Evolutionary conservation across 2,113 vertebrate genomes (phyloP).

Genomic region (Dipodomys stephensi): DNA sequence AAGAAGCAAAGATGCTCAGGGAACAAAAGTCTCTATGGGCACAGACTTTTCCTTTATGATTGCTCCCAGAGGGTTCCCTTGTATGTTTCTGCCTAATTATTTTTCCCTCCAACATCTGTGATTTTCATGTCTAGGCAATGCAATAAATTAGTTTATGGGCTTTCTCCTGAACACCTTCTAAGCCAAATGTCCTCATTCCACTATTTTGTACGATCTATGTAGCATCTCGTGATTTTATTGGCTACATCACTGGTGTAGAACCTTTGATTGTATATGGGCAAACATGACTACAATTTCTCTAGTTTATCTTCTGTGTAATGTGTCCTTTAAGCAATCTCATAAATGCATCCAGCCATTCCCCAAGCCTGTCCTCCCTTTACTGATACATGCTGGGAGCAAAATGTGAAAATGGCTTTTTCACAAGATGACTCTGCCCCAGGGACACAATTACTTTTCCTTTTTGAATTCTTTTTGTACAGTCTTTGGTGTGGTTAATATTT

Average conservation of each 20-base stretch:
- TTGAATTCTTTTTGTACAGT: slow-evolving; percentile 1
- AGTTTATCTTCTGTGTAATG: slow-evolving; percentile 79
- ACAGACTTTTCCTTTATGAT: neutral
- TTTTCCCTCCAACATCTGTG: neutral
- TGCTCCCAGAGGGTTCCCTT: neutral
- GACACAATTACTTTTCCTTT: slow-evolving; percentile 38
- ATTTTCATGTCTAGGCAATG: slow-evolving; percentile 45
- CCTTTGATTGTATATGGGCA: slow-evolving; percentile 55
- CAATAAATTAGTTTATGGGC: slow-evolving; percentile 51
- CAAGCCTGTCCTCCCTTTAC: slow-evolving; percentile 16
- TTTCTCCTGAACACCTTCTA: slow-evolving; percentile 39
- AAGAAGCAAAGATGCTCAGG: neutral
- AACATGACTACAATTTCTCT: slow-evolving; percentile 62
- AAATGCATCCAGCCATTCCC: slow-evolving; percentile 56
- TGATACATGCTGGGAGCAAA: slow-evolving; percentile 32
- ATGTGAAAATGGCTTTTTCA: slow-evolving; percentile 34
- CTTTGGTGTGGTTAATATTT: neutral
- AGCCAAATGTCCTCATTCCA: slow-evolving; percentile 31
- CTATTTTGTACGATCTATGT: slow-evolving; percentile 54
- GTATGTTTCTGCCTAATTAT: slow-evolving; percentile 8
- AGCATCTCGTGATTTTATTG: slow-evolving; percentile 68
- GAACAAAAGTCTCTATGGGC: neutral
- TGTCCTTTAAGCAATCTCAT: slow-evolving; percentile 67
- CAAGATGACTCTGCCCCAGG: neutral
- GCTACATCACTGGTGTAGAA: slow-evolving; percentile 49